Evolutionary conservation across 2,797 vertebrate species (phyloP), one percentile per base, ranked within the genome.

Genomic region (Anisognathus igniventris): DNA sequence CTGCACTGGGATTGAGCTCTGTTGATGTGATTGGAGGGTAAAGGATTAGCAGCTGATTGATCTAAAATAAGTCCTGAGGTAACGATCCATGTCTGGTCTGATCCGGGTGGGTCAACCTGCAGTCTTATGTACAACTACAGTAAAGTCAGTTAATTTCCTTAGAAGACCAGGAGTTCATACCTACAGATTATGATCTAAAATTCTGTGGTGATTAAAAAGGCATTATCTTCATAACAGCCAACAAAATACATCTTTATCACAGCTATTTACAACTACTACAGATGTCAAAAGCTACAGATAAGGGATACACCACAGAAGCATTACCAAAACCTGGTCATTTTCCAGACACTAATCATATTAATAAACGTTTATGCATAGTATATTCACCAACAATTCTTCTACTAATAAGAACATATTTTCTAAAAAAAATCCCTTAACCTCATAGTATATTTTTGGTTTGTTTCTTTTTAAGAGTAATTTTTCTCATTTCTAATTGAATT

Each of bases 11-110:
- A 24, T 1, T n/a, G 12, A 87, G 60, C 18, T 47, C 35, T 19
- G 7, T 6, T 71, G 17, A 77, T 7, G 1, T n/a, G 37, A 6
- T 2, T 1, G 2, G 20, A 86, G 6, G 8, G 5, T n/a, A 19
- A 27, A 79, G 39, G 31, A 86, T 61, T 60, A 86, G 22, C 19
- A 79, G 8, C 10, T 73, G 21, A 82, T 40, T 70, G 21, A 82
- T 37, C 6, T 78, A 70, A 85, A 89, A 31, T 2, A 21, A 65
- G 5, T 14, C 1, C 0, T 35, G 28, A 47, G 12, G 56, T 60
- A 90, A 77, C 24, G 35, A 48, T 83, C 19, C 18, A 53, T 28
- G 30, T 48, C 23, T 70, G 30, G 19, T 66, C 15, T 48, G 18
- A 68, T 51, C 44, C 56, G 20, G 10, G 7, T 16, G 21, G 18